These are phyloP conservation scores for Sebastes iracundus DNA, from an alignment of 2,797 vertebrate genomes.

Conservation along the genomic window DNA sequence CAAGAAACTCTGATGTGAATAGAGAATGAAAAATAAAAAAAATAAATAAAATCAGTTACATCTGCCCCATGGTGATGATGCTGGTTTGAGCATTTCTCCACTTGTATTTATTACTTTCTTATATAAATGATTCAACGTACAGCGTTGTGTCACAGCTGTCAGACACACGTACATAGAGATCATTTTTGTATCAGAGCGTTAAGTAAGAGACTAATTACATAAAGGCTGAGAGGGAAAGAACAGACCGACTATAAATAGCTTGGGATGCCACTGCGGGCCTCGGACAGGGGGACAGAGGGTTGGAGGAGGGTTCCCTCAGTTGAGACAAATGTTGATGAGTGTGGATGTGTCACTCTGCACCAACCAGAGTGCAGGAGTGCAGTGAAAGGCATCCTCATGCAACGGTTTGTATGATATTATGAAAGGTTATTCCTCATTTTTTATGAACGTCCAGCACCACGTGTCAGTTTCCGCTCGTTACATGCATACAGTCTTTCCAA, in stretches of 20 bases:
- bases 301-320: background rate
- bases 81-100: background rate
- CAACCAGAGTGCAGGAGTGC: constrained; percentile 52
- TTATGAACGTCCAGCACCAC: no score
- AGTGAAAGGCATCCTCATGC: background rate
- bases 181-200: constrained; percentile 21
- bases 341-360: constrained; percentile 23
- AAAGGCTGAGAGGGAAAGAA: constrained; percentile 25
- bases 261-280: constrained; percentile 19
- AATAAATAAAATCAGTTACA: background rate
- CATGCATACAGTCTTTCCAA: background rate
- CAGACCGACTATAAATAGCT: constrained; percentile 39
- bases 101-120: background rate
- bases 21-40: background rate
- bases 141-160: constrained; percentile 15
- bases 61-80: background rate
- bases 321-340: background rate
- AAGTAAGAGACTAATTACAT: constrained; percentile 45
- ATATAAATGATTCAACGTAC: background rate
- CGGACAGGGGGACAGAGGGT: background rate
- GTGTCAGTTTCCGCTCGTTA: background rate
- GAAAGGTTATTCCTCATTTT: background rate
- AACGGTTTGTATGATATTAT: background rate
- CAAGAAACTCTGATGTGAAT: background rate
- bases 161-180: constrained; percentile 27